phyloP scores from a whole-genome alignment of 2,113 vertebrate genomes.

The Bubo bubo region DNA sequence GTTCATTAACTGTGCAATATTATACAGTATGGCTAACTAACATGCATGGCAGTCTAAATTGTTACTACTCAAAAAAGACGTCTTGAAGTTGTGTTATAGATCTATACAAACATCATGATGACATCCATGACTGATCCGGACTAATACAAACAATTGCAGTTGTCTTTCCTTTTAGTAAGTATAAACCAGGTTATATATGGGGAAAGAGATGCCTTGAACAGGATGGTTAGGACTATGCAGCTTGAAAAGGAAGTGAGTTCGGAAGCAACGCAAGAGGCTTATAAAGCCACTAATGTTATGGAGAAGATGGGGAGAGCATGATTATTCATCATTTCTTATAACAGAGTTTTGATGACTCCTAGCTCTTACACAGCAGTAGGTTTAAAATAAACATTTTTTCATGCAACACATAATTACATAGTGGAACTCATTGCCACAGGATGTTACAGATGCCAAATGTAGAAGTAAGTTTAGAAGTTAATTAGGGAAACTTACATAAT shows the following conservation, averaged over 20 bases:
- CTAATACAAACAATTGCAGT: not conserved
- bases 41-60: not conserved
- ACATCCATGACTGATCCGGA: not conserved
- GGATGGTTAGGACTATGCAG: not conserved
- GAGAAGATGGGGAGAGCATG: not conserved
- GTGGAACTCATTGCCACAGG: conserved; percentile 1
- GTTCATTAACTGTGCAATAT: not conserved
- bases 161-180: not conserved
- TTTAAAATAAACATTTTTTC: conserved; percentile 41
- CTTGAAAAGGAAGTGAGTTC: not conserved
- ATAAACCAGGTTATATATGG: not conserved
- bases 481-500: conserved; percentile 25
- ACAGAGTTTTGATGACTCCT: conserved; percentile 3
- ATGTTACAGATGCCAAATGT: conserved; percentile 16
- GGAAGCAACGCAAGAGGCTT: not conserved
- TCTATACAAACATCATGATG: not conserved
- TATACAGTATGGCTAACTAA: not conserved
- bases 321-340: not conserved
- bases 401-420: not conserved
- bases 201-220: not conserved
- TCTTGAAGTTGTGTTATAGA: not conserved
- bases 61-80: not conserved
- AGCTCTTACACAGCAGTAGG: conserved; percentile 3
- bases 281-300: not conserved
- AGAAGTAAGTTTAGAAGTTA: conserved; percentile 35